Conservation (phyloP, 2,888 invertebrate species). For the Hecatera dysodea region DNA sequence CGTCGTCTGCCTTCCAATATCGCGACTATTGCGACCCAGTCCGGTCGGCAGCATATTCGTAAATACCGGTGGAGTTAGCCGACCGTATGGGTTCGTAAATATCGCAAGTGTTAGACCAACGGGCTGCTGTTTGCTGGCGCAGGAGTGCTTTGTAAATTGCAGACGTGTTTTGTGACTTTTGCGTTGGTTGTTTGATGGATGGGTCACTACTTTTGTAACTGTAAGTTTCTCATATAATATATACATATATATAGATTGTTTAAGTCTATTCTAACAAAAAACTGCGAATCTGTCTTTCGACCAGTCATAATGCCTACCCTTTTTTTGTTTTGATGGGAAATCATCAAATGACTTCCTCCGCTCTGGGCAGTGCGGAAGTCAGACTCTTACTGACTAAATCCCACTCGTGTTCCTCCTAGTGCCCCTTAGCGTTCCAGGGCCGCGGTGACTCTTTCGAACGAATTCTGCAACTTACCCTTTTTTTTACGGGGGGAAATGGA, state of each 20-base stretch:
- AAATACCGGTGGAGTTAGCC: conserved; percentile 33
- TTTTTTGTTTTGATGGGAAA: too few species aligned
- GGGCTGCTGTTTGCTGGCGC: background rate
- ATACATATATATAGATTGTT: too few species aligned
- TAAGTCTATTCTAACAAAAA: too few species aligned
- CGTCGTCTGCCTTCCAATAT: conserved; percentile 44
- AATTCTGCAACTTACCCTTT: too few species aligned
- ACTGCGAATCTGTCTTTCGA: background rate
- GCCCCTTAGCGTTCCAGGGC: too few species aligned
- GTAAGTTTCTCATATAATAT: background rate
- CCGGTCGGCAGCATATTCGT: conserved; percentile 24
- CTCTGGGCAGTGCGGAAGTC: too few species aligned
- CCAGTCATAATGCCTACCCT: too few species aligned
- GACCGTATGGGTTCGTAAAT: conserved; percentile 29
- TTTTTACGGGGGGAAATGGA: too few species aligned
- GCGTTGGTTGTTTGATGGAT: background rate
- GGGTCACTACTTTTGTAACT: background rate
- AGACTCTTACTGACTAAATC: too few species aligned
- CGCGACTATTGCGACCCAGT: conserved; percentile 40
- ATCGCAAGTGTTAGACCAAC: conserved; percentile 14
- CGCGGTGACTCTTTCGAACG: too few species aligned
- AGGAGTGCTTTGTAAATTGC: conserved; percentile 26
- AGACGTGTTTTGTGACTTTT: background rate
- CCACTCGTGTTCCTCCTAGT: too few species aligned
- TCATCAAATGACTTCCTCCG: too few species aligned